Conservation (phyloP, 2,888 invertebrate species). For the Drosophila nigritarsus region DNA sequence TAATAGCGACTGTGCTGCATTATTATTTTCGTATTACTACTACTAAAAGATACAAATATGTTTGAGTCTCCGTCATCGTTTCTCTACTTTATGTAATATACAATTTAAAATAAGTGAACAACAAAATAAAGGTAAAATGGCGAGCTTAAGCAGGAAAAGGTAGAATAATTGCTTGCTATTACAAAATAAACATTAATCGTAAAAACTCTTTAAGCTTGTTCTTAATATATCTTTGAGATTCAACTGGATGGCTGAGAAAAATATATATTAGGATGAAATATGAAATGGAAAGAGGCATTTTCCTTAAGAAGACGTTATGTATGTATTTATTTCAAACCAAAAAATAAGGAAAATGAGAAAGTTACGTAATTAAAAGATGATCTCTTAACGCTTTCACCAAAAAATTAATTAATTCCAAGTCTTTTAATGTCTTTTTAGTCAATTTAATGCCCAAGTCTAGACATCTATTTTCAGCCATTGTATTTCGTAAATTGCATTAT, state of each 20-base stretch:
- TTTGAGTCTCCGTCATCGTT: background rate
- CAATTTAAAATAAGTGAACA: conserved; percentile 67
- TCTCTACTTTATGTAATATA: conserved; percentile 25
- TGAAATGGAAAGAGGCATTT: background rate
- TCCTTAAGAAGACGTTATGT: background rate
- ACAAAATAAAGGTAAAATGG: conserved; percentile 4
- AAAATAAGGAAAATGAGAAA: background rate
- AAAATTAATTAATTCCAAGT: background rate
- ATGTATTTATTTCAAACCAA: background rate
- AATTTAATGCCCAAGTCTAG: conserved; percentile 36
- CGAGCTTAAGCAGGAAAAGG: background rate
- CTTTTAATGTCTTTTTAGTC: conserved; percentile 7
- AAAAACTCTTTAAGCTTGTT: background rate
- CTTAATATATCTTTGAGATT: background rate
- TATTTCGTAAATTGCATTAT: conserved; percentile 58
- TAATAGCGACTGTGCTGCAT: conserved; percentile 63
- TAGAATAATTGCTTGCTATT: background rate
- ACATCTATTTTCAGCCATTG: conserved; percentile 24
- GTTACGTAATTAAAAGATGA: background rate
- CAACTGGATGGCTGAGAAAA: background rate
- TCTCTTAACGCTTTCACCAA: background rate
- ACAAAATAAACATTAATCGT: too few species aligned
- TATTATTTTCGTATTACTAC: conserved; percentile 68
- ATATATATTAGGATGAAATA: background rate
- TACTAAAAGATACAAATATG: conserved; percentile 19